Percentiles rank a stretch among this genome's conserved stretches.
phyloP scores from a whole-genome alignment of 53 echinoderm and acorn worm species.

The Astropecten irregularis region DNA sequence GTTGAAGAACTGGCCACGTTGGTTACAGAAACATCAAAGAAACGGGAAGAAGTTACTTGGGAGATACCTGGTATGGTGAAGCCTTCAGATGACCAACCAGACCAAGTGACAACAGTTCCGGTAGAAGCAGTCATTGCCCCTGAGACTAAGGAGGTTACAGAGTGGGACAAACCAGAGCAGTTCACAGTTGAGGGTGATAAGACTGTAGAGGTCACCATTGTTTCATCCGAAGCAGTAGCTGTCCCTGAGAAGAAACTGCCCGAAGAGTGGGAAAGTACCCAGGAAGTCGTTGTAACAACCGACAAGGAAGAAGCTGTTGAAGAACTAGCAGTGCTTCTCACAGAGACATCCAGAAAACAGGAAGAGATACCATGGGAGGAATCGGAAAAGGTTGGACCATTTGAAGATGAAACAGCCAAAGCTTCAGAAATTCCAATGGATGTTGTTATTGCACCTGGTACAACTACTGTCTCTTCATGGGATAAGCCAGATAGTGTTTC shows the following conservation, averaged over 20 bases:
- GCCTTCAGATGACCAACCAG: background rate
- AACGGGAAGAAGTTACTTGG: conserved; percentile 24
- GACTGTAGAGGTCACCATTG: conserved; percentile 4
- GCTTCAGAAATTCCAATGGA: conserved; percentile 19
- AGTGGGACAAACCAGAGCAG: background rate
- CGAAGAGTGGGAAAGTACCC: conserved; percentile 11
- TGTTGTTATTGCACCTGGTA: conserved; percentile 35
- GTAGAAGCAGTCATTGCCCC: conserved; percentile 57
- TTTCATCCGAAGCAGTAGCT: conserved; percentile 34
- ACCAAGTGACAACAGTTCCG: conserved; percentile 7
- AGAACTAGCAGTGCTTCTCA: conserved; percentile 9
- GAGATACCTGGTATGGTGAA: background rate
- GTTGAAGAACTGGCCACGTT: conserved; percentile 30
- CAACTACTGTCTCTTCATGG: conserved; percentile 12
- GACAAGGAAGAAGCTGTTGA: conserved; percentile 39
- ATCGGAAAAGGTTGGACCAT: conserved; percentile 24
- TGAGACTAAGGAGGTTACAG: conserved; percentile 11
- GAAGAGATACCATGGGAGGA: conserved; percentile 48
- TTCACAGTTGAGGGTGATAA: conserved; percentile 5
- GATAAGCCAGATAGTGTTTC: conserved; percentile 19
- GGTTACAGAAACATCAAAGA: conserved; percentile 21
- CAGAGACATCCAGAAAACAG: conserved; percentile 46
- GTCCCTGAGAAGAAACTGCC: conserved; percentile 21
- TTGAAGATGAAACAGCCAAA: conserved; percentile 30
- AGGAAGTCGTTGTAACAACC: background rate